phyloP scores from a whole-genome alignment of 2,888 invertebrate genomes.

The Patella pellucida region DNA sequence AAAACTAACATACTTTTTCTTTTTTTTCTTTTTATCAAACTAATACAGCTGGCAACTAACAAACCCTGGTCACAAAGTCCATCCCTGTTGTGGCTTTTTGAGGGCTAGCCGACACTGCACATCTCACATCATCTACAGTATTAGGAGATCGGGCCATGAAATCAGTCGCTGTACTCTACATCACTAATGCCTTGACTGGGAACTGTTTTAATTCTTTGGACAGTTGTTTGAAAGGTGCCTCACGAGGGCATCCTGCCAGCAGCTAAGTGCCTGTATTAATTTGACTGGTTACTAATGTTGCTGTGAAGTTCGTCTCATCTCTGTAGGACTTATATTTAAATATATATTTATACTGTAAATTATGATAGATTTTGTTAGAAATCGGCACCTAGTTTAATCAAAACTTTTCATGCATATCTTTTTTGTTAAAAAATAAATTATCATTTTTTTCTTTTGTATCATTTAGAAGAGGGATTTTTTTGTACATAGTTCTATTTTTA shows the following conservation, averaged over 20 bases:
- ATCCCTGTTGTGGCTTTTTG: constrained; percentile 19
- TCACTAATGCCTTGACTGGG: background rate
- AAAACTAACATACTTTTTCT: constrained; percentile 49
- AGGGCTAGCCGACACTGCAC: constrained; percentile 10
- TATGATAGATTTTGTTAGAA: background rate
- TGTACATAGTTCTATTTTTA: background rate
- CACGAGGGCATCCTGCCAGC: too few species aligned
- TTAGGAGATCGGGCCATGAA: background rate
- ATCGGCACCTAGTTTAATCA: background rate
- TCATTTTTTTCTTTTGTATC: background rate
- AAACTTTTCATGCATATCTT: constrained; percentile 10
- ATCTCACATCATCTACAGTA: constrained; percentile 10
- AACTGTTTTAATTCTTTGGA: background rate
- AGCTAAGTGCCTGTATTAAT: background rate
- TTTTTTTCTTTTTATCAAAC: constrained; percentile 55
- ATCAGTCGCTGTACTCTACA: background rate
- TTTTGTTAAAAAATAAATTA: background rate
- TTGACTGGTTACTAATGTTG: background rate
- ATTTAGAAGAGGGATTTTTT: background rate
- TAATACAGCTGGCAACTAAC: constrained; percentile 54
- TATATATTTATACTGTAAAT: constrained; percentile 2
- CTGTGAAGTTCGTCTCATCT: constrained; percentile 4
- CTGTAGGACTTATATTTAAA: background rate
- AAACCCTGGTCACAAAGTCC: constrained; percentile 39
- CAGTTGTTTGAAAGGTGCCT: background rate